Evolutionary conservation across 2,113 vertebrate species (phyloP), one percentile per base, ranked within the genome.

Genomic region (Phyllostomus hastatus): DNA sequence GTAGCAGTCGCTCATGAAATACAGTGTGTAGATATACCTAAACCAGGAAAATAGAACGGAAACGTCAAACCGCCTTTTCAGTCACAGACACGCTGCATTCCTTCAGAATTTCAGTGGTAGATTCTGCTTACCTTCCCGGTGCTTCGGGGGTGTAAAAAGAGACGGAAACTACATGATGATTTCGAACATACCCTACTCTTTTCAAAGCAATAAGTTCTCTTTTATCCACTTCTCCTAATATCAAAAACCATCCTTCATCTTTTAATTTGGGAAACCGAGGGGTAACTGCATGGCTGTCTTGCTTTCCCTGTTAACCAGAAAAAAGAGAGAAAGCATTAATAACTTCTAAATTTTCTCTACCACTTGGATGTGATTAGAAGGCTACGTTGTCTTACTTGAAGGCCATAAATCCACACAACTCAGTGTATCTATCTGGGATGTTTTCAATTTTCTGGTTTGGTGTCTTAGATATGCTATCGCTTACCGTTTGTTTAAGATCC

Each of bases 1-100:
- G 97, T 99, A 99, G 98, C 99, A 99, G 98, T 99, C 99, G 2
- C 99, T 99, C 98, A 99, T 99, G 97, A 99, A 95, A 98, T 99
- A 99, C 54, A 99, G 98, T 0, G 99, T 99, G 98, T 99, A 99
- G 97, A 99, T 99, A 72, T 98, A 99, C 97, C 99, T 99, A 96
- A 35, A 95, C 95, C 0, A 33, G 7, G 94, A 96, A 93, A 92
- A 97, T 1, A 64, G 90, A 38, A 70, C 2, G 10, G 95, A 84
- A 97, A 72, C 78, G 82, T 91, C 64, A 86, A 33, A 20, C 10
- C 0, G 22, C 20, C 2, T 78, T 48, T 84, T 50, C 73, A 48
- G 24, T 66, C 73, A 82, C 12, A 79, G 85, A 6, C 28, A 31
- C 3, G 22, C 35, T 67, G 28, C 84, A 67, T 69, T 88, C 26